Conservation (phyloP, 2,888 invertebrate species). For the Caenorhabditis sinica region DNA sequence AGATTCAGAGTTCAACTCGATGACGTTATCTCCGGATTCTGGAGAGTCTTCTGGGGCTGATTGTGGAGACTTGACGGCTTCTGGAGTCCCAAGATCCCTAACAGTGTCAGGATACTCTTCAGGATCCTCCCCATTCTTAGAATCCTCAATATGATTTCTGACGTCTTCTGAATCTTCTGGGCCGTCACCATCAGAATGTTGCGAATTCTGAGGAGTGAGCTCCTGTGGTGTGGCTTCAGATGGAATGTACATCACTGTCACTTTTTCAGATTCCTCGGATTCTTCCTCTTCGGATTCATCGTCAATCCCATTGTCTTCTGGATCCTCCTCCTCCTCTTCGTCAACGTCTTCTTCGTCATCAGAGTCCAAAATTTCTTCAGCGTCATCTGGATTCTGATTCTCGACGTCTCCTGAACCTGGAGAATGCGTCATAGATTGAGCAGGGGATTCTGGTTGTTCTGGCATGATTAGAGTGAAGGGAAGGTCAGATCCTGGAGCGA, state of each 20-base stretch:
- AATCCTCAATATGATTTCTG: background rate
- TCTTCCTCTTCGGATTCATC: constrained; percentile 6
- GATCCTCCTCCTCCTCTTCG: constrained; percentile 5
- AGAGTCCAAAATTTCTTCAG: constrained; percentile 3
- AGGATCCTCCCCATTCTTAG: background rate
- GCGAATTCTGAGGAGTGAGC: constrained; percentile 11
- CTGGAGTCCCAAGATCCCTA: background rate
- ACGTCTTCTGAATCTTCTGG: too few relatives aligned
- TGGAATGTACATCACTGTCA: constrained; percentile 32
- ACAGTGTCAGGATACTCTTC: background rate
- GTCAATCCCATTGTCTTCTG: too few relatives aligned
- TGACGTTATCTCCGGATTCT: background rate
- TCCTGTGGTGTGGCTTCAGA: constrained; percentile 23
- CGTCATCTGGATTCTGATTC: background rate
- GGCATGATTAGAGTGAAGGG: constrained; percentile 18
- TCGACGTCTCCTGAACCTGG: constrained; percentile 9
- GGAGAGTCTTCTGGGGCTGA: background rate
- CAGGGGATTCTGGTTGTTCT: constrained; percentile 3
- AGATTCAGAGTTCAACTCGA: background rate
- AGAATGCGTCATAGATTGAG: background rate
- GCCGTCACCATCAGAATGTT: background rate
- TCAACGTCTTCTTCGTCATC: constrained; percentile 15
- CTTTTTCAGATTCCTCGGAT: constrained; percentile 17
- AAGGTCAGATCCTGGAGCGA: constrained; percentile 3
- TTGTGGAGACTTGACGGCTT: background rate